Percentiles rank a stretch among this genome's conserved stretches.
These are phyloP conservation scores for Berghia stephanieae DNA, from an alignment of 1,140 invertebrate species.

Conservation along the genomic window DNA sequence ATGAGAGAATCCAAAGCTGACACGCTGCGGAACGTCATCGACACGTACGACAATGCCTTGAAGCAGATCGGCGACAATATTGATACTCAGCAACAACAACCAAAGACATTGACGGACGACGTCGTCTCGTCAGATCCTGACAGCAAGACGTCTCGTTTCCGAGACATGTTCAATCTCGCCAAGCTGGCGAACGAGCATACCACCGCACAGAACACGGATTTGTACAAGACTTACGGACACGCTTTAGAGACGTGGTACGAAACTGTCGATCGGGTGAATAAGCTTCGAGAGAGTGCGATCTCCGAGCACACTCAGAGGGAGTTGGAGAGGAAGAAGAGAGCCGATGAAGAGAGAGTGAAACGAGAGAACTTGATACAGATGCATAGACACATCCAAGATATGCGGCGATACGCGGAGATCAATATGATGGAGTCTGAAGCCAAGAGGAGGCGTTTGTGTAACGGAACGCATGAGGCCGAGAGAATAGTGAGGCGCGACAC, in stretches of 20 bases:
- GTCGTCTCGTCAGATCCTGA: no score
- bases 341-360: background rate
- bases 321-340: background rate
- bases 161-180: background rate
- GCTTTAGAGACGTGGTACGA: background rate
- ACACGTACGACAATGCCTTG: no score
- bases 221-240: background rate
- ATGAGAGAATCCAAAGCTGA: no score
- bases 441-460: background rate
- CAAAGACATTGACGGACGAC: no score
- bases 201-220: constrained; percentile 1
- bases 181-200: background rate
- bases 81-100: no score
- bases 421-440: background rate
- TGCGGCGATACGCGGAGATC: constrained; percentile 8
- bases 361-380: background rate
- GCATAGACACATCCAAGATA: background rate
- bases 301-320: background rate
- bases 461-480: background rate
- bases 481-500: background rate
- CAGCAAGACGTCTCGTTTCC: background rate
- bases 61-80: no score
- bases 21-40: no score
- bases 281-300: background rate
- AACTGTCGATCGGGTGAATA: background rate